A percentile compares a stretch with the other conserved stretches of the same genome.
These are phyloP conservation scores for Sarcophaga subvicina DNA, from an alignment of 2,888 invertebrate species.

Conservation along the genomic window DNA sequence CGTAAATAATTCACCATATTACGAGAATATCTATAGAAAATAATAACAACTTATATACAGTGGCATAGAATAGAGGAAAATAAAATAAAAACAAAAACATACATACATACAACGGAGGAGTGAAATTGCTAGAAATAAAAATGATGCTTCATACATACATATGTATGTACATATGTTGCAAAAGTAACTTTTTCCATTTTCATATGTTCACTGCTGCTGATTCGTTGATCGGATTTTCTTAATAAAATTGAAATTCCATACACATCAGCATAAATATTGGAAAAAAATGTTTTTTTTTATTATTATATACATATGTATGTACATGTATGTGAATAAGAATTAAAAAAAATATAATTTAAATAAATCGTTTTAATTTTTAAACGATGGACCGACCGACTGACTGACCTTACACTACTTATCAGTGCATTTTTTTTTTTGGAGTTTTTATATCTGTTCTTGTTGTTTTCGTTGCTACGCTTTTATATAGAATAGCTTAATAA, in stretches of 20 bases:
- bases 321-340: not conserved
- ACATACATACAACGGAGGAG: not conserved
- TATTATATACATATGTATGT: not conserved
- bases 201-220: too few species aligned
- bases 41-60: not conserved
- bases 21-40: conserved; percentile 25
- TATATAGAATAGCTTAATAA: conserved; percentile 17
- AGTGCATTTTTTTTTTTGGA: conserved; percentile 3
- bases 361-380: not conserved
- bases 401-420: conserved; percentile 24
- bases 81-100: not conserved
- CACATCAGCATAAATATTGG: too few species aligned
- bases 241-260: too few species aligned
- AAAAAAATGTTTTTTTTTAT: conserved; percentile 1
- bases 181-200: too few species aligned
- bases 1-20: conserved; percentile 36
- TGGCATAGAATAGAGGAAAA: not conserved
- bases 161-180: too few species aligned
- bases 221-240: too few species aligned
- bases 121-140: not conserved
- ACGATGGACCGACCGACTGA: not conserved
- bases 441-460: not conserved
- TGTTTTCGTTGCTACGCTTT: not conserved
- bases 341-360: not conserved
- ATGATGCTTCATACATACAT: too few species aligned